Conservation (phyloP, 2,113 vertebrate species). For the Hoplias malabaricus region DNA sequence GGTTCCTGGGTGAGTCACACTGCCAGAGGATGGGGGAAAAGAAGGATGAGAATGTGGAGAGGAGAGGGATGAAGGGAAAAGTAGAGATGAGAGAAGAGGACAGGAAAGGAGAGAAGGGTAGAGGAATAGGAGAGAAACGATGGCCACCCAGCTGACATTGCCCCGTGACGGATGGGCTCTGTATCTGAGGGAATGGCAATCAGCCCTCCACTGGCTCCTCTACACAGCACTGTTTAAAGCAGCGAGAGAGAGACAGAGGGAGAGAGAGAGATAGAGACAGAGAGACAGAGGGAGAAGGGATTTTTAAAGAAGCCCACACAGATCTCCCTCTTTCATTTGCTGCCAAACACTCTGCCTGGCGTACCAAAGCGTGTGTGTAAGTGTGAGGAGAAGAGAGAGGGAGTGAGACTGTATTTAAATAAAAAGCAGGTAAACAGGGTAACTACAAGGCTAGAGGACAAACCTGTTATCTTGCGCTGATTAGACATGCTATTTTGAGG, state of each 20-base stretch:
- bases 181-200: slow-evolving; percentile 33
- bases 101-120: neutral
- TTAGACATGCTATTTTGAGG: neutral
- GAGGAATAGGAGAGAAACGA: neutral
- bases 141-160: slow-evolving; percentile 29
- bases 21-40: neutral
- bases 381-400: neutral
- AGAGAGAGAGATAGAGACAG: neutral
- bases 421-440: neutral
- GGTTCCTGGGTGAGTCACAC: neutral
- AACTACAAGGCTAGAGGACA: neutral
- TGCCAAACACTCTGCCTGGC: slow-evolving; percentile 16
- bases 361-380: neutral
- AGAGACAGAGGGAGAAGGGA: neutral
- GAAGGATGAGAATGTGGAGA: neutral
- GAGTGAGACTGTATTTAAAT: neutral
- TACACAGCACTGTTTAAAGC: neutral
- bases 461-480: neutral
- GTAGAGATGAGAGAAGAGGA: neutral
- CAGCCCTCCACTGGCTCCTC: slow-evolving; percentile 12
- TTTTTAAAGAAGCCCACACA: slow-evolving; percentile 17
- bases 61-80: neutral
- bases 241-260: neutral
- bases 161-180: slow-evolving; percentile 32
- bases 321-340: slow-evolving; percentile 9